phyloP scores from a whole-genome alignment of 2,113 vertebrate genomes.

The Lamprologus tigripictilis region DNA sequence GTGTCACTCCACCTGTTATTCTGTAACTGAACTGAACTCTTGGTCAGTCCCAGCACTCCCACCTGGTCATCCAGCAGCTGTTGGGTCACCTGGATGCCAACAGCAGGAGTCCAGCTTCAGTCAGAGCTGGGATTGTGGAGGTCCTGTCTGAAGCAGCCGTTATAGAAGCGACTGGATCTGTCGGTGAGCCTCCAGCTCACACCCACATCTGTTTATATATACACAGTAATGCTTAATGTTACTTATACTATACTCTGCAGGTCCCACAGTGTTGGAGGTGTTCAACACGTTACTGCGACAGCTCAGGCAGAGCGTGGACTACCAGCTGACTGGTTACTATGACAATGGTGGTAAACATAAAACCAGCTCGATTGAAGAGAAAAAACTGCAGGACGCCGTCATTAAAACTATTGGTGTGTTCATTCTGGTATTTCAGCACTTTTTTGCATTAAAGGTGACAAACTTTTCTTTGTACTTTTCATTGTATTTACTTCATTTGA shows the following conservation, averaged over 20 bases:
- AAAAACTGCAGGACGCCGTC: constrained; percentile 83
- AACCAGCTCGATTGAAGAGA: constrained; percentile 76
- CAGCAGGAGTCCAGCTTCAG: constrained; percentile 76
- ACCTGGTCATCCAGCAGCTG: constrained; percentile 90
- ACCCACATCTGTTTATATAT: too few species aligned
- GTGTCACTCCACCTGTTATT: neutral
- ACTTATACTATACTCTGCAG: constrained; percentile 4
- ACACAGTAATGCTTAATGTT: neutral
- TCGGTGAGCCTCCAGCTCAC: constrained; percentile 67
- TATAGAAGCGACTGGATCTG: constrained; percentile 82
- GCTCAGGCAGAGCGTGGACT: constrained; percentile 87
- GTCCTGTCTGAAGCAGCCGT: constrained; percentile 83
- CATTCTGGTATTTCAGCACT: neutral
- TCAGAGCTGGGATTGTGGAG: constrained; percentile 84
- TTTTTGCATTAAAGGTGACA: neutral
- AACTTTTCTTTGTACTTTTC: neutral
- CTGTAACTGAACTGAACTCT: neutral
- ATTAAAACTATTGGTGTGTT: constrained; percentile 82
- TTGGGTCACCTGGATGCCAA: constrained; percentile 86
- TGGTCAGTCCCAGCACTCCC: constrained; percentile 84
- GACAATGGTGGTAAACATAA: constrained; percentile 54
- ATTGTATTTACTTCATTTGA: neutral
- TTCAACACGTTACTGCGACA: constrained; percentile 87
- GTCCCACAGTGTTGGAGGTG: constrained; percentile 86
- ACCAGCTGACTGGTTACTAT: constrained; percentile 81